phyloP scores from a whole-genome alignment of 2,113 vertebrate genomes.

The Catharus fuscescens region DNA sequence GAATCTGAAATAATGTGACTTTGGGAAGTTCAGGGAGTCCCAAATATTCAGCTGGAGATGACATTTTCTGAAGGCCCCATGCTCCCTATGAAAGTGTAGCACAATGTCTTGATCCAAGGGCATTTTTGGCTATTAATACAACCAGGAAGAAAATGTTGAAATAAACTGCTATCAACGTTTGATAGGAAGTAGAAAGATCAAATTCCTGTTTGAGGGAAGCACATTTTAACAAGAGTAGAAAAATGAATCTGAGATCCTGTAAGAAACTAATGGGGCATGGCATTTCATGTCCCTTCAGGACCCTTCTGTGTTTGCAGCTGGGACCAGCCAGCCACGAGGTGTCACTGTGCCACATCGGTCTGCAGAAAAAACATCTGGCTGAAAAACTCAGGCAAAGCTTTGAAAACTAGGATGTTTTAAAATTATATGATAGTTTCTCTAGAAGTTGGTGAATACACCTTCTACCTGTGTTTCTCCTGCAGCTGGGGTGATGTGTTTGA shows the following conservation, averaged over 20 bases:
- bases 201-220: background rate
- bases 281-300: background rate
- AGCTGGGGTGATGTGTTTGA: background rate
- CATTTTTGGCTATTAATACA: background rate
- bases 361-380: background rate
- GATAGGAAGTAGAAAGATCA: background rate
- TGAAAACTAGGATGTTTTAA: background rate
- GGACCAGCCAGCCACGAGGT: background rate
- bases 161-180: background rate
- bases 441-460: background rate
- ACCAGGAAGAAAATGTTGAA: background rate
- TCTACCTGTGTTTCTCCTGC: background rate
- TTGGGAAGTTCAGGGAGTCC: background rate
- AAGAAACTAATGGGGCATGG: background rate
- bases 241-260: background rate
- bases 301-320: background rate
- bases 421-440: background rate
- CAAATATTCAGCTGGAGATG: background rate
- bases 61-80: background rate
- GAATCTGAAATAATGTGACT: background rate
- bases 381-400: background rate
- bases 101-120: background rate
- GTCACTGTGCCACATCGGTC: background rate
- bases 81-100: background rate
- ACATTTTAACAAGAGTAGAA: background rate